A percentile compares a stretch with the other conserved stretches of the same genome.
phyloP scores from a whole-genome alignment of 2,888 invertebrate genomes.

The Pandemis corylana region DNA sequence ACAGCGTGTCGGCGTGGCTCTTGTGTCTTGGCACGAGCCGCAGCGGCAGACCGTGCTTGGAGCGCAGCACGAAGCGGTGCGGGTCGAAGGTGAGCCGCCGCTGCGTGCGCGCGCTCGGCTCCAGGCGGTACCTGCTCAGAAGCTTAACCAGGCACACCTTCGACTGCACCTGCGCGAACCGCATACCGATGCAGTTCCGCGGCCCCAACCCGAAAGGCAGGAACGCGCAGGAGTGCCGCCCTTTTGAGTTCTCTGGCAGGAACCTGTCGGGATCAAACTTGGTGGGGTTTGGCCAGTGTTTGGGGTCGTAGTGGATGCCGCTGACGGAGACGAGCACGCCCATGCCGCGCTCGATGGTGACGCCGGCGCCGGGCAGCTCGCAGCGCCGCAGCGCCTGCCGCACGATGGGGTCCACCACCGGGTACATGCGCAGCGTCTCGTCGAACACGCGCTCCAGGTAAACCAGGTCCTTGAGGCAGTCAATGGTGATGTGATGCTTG shows the following conservation, averaged over 20 bases:
- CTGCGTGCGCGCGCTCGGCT: constrained; percentile 26
- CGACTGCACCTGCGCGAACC: constrained; percentile 45
- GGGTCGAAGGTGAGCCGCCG: constrained; percentile 29
- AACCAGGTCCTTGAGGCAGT: constrained; percentile 34
- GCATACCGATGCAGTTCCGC: constrained; percentile 39
- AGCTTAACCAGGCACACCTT: constrained; percentile 42
- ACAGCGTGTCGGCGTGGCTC: constrained; percentile 3
- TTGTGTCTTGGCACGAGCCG: constrained; percentile 10
- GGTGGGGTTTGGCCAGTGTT: constrained; percentile 41
- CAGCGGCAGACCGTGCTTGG: constrained; percentile 42
- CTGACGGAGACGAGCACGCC: constrained; percentile 37
- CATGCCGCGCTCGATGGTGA: constrained; percentile 35
- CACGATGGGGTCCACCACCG: constrained; percentile 41
- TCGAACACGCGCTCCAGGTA: constrained; percentile 42
- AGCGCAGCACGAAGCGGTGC: constrained; percentile 20
- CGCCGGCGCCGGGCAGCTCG: constrained; percentile 26
- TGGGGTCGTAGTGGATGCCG: constrained; percentile 42
- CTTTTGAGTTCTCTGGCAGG: constrained; percentile 37
- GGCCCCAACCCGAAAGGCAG: constrained; percentile 43
- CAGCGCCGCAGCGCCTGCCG: constrained; percentile 30
- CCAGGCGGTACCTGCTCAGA: constrained; percentile 42
- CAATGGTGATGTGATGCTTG: constrained; percentile 4
- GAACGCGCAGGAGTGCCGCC: constrained; percentile 42
- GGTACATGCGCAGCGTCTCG: constrained; percentile 43
- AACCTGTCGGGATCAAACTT: constrained; percentile 44